Evolutionary conservation across 2,113 vertebrate species (phyloP).

Genomic region (Myotis yumanensis): DNA sequence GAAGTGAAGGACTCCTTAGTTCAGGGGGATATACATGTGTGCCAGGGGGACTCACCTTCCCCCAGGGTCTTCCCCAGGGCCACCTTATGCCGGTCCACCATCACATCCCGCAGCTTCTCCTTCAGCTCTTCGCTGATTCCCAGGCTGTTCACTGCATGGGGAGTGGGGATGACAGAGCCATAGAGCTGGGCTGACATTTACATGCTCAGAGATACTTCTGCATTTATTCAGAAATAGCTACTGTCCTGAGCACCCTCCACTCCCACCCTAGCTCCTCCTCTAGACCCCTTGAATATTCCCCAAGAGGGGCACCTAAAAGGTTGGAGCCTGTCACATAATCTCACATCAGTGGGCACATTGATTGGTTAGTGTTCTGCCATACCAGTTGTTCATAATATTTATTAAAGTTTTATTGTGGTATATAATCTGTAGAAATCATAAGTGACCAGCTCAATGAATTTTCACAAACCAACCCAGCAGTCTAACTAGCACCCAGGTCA

Average conservation of each 20-base stretch:
- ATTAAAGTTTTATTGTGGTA: not conserved
- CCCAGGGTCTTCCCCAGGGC: conserved; percentile 94
- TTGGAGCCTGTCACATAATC: not conserved
- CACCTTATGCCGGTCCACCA: conserved; percentile 93
- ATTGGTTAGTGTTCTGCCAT: not conserved
- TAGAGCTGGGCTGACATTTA: not conserved
- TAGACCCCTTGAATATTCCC: not conserved
- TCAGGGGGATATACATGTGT: not conserved
- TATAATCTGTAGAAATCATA: not conserved
- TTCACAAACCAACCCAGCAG: not conserved
- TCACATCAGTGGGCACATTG: not conserved
- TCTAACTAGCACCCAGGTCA: not conserved
- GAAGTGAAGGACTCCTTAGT: not conserved
- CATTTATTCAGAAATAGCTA: not conserved
- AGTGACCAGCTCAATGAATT: not conserved
- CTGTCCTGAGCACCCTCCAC: not conserved
- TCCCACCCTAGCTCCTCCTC: not conserved
- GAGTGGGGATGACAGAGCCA: not conserved
- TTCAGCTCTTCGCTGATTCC: conserved; percentile 94
- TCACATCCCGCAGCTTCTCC: conserved; percentile 93
- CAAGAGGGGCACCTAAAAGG: not conserved
- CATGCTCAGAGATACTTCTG: not conserved
- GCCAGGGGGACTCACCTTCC: conserved; percentile 84
- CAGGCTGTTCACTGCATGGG: conserved; percentile 90
- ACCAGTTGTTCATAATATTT: not conserved